Percentiles rank a stretch among this genome's conserved stretches.
Evolutionary conservation across 2,797 vertebrate species (phyloP).

Genomic region (Meda fulgida): DNA sequence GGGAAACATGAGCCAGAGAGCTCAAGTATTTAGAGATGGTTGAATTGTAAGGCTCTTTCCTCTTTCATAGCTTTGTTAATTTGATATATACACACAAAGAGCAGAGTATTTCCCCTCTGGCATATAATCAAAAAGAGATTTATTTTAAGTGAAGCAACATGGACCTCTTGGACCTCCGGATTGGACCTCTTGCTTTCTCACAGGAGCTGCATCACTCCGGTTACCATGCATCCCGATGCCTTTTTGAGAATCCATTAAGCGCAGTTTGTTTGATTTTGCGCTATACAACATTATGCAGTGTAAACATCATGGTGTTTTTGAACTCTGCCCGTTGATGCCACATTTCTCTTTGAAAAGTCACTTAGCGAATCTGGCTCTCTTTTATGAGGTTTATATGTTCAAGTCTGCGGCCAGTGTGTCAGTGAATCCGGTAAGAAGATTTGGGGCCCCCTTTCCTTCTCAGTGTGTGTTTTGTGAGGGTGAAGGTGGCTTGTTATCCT

Average conservation of each 20-base stretch:
- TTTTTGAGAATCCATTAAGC: conserved; percentile 39
- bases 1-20: conserved; percentile 62
- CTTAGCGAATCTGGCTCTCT: conserved; percentile 40
- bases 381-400: conserved; percentile 43
- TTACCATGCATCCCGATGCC: conserved; percentile 34
- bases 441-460: conserved; percentile 59
- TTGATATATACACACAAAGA: conserved; percentile 45
- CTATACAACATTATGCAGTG: conserved; percentile 45
- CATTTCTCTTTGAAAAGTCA: conserved; percentile 40
- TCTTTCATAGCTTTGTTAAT: conserved; percentile 23
- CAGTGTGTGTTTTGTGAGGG: conserved; percentile 56
- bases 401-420: conserved; percentile 47
- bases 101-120: background rate
- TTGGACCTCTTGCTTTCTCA: conserved; percentile 24
- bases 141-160: conserved; percentile 44
- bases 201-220: conserved; percentile 32
- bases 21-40: conserved; percentile 55
- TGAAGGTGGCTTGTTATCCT: conserved; percentile 56
- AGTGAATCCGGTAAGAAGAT: conserved; percentile 51
- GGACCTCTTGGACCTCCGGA: conserved; percentile 13
- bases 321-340: conserved; percentile 31
- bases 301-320: conserved; percentile 49
- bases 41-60: conserved; percentile 21
- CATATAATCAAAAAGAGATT: conserved; percentile 44
- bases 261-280: conserved; percentile 50